Evolutionary conservation across 2,113 vertebrate species (phyloP).

Genomic region (Poecilia latipinna): DNA sequence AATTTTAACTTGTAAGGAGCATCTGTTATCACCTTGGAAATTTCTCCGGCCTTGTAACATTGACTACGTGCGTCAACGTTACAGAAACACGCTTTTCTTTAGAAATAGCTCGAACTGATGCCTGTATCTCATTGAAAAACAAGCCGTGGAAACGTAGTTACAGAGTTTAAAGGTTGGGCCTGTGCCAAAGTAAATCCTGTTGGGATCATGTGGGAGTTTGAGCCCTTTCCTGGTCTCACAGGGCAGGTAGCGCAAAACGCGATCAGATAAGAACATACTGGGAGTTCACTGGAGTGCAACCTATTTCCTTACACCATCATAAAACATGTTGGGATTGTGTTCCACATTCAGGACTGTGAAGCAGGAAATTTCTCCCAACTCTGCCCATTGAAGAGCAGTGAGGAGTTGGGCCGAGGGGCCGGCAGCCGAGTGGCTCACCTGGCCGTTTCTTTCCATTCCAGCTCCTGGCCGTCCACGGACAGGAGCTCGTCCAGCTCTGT

Average conservation of each 20-base stretch:
- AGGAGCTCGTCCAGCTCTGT: conserved; percentile 96
- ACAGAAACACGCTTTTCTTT: not conserved
- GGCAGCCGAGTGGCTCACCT: conserved; percentile 80
- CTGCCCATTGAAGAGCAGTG: not conserved
- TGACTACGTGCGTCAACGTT: not conserved
- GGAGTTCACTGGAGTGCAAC: conserved; percentile 47
- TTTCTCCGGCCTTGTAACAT: not conserved
- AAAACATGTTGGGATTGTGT: conserved; percentile 46
- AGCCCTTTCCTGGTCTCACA: conserved; percentile 57
- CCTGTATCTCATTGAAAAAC: not conserved
- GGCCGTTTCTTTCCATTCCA: conserved; percentile 98
- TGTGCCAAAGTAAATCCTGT: conserved; percentile 1
- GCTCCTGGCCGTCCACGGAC: conserved; percentile 92
- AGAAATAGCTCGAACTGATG: not conserved
- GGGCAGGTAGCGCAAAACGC: conserved; percentile 42
- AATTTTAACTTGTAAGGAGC: not conserved
- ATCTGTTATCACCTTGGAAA: not conserved
- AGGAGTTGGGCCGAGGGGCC: not conserved
- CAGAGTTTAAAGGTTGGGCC: not conserved
- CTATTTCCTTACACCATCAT: conserved; percentile 44
- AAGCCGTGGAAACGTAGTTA: not conserved
- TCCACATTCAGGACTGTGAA: conserved; percentile 24
- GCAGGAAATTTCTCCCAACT: conserved; percentile 14
- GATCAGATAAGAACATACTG: conserved; percentile 56
- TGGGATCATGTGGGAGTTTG: conserved; percentile 56